phyloP scores from a whole-genome alignment of 2,113 vertebrate species.

The Cnemophilus loriae region DNA sequence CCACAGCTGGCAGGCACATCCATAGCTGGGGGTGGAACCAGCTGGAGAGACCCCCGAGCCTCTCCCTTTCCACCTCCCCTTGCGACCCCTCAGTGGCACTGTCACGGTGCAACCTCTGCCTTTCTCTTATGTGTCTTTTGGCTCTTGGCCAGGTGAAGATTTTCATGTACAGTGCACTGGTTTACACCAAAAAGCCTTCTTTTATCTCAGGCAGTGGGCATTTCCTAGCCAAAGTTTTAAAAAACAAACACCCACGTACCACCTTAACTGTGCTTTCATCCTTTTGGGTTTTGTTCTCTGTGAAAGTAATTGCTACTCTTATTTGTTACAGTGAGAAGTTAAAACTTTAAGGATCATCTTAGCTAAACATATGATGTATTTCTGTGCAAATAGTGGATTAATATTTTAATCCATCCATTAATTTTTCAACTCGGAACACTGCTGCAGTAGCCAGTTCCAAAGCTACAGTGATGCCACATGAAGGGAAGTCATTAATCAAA shows the following conservation, averaged over 20 bases:
- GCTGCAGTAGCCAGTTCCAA: not conserved
- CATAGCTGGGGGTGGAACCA: not conserved
- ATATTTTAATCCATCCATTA: not conserved
- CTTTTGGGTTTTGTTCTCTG: not conserved
- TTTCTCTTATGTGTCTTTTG: not conserved
- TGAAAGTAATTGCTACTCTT: not conserved
- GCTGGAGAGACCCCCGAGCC: not conserved
- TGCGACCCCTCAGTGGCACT: accelerated
- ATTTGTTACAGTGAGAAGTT: not conserved
- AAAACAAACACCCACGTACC: not conserved
- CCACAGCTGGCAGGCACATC: not conserved
- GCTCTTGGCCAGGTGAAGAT: not conserved
- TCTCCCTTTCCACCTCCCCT: not conserved
- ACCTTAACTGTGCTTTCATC: not conserved
- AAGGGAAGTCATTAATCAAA: not conserved
- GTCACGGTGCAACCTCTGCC: not conserved
- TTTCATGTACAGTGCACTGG: not conserved
- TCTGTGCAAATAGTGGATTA: not conserved
- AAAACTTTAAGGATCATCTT: not conserved
- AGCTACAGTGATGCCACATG: not conserved
- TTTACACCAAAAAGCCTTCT: not conserved
- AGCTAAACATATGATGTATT: not conserved
- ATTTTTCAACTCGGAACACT: not conserved
- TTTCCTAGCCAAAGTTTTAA: not conserved
- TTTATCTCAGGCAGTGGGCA: not conserved